Percentiles rank a stretch among this genome's conserved stretches.
Conservation (phyloP, 2,888 invertebrate species). For the Carcina quercana region DNA sequence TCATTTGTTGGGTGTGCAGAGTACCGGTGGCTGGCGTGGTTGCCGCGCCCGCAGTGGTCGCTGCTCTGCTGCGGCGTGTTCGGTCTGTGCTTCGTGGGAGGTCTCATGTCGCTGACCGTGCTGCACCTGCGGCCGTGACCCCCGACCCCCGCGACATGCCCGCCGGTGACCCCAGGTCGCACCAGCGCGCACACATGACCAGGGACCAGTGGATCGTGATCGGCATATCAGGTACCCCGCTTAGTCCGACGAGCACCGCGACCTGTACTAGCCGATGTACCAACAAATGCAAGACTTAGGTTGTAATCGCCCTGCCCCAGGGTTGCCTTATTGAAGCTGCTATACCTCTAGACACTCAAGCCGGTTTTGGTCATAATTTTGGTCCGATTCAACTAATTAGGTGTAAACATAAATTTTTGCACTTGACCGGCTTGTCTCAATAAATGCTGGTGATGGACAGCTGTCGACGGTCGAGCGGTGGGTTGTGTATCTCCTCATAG, state of each 20-base stretch:
- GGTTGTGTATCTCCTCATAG: too few species aligned
- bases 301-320: not conserved
- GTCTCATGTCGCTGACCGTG: conserved; percentile 76
- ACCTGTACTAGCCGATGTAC: too few species aligned
- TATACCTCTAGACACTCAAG: too few species aligned
- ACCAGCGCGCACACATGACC: not conserved
- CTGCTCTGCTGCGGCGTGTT: conserved; percentile 72
- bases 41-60: conserved; percentile 71
- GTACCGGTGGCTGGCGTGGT: not conserved
- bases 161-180: not conserved
- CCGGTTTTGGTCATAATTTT: not conserved
- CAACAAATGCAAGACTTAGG: conserved; percentile 25
- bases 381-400: not conserved
- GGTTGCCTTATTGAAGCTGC: not conserved
- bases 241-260: too few species aligned
- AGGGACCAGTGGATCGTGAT: conserved; percentile 48
- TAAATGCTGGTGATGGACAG: too few species aligned
- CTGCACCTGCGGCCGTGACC: conserved; percentile 67
- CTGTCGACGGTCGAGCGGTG: too few species aligned
- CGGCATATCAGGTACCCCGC: conserved; percentile 82
- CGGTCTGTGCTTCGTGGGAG: conserved; percentile 78
- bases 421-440: too few species aligned
- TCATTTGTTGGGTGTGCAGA: too few species aligned
- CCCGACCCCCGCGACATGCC: not conserved
- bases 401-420: not conserved